Evolutionary conservation across 2,113 vertebrate species (phyloP).

Genomic region (human): DNA sequence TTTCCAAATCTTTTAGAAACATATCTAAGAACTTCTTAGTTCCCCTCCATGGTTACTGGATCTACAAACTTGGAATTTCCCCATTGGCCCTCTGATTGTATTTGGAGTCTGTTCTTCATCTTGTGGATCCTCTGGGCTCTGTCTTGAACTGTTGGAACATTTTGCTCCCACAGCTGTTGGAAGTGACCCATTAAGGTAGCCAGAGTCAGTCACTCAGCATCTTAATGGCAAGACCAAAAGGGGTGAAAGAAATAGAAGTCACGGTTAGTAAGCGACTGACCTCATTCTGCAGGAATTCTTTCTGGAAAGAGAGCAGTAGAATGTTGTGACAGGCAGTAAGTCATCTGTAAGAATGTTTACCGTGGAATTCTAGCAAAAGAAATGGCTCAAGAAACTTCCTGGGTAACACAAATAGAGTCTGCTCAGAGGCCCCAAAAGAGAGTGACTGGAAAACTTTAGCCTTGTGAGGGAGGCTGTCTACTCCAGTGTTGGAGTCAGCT

Average conservation of each 20-base stretch:
- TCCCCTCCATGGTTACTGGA: background rate
- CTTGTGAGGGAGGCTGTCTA: background rate
- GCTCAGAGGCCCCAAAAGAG: background rate
- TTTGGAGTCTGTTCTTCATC: background rate
- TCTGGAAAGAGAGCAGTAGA: conserved; percentile 77
- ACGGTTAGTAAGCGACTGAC: conserved; percentile 68
- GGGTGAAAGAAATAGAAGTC: conserved; percentile 67
- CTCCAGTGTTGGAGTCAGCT: background rate
- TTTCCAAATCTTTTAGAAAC: background rate
- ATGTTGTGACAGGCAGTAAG: conserved; percentile 80
- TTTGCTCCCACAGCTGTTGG: conserved; percentile 49
- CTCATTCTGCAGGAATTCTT: conserved; percentile 81
- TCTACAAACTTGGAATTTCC: conserved; percentile 8
- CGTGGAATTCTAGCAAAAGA: conserved; percentile 63
- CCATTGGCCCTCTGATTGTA: background rate
- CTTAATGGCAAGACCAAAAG: conserved; percentile 69
- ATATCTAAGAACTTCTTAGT: background rate
- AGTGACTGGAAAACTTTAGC: background rate
- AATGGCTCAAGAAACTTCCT: background rate
- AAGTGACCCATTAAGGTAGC: conserved; percentile 61
- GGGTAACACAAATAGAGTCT: conserved; percentile 24
- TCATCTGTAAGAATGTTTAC: conserved; percentile 80
- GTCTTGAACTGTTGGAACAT: background rate
- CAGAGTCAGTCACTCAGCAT: conserved; percentile 65
- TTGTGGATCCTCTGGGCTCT: background rate